Percentiles rank a stretch among this genome's conserved stretches.
Conservation (phyloP, 2,888 invertebrate genomes). For the Calliopum simillimum region DNA sequence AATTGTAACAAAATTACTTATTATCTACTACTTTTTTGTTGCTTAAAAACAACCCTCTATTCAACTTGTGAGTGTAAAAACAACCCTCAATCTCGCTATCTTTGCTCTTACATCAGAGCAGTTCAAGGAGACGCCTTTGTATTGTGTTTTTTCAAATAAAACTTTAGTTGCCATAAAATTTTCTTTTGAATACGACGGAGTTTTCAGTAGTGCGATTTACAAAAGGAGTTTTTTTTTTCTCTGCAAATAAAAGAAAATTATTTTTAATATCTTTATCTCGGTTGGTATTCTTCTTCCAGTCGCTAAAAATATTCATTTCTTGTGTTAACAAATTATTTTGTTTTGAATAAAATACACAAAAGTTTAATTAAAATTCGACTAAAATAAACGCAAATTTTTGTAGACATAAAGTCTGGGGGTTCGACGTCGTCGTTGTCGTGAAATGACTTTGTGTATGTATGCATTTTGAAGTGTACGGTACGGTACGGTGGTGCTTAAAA, state of each 20-base stretch:
- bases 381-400: background rate
- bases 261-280: too few relatives aligned
- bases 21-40: background rate
- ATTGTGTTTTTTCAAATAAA: slow-evolving; percentile 11
- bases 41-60: background rate
- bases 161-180: slow-evolving; percentile 39
- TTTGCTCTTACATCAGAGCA: background rate
- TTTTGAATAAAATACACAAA: background rate
- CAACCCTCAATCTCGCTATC: slow-evolving; percentile 6
- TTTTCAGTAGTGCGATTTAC: slow-evolving; percentile 11
- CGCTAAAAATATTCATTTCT: too few relatives aligned
- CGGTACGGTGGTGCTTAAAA: background rate
- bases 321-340: background rate
- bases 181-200: slow-evolving; percentile 37
- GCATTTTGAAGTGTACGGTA: slow-evolving; percentile 2
- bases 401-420: slow-evolving; percentile 24
- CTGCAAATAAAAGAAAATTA: background rate
- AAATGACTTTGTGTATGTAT: slow-evolving; percentile 33
- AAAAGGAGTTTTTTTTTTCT: slow-evolving; percentile 7
- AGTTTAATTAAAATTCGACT: background rate
- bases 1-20: background rate
- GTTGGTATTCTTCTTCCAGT: too few relatives aligned
- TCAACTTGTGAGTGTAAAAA: slow-evolving; percentile 11
- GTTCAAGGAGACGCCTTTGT: slow-evolving; percentile 22
- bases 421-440: background rate